These are phyloP conservation scores for Rapana venosa DNA, from an alignment of 2,888 invertebrate genomes.

Conservation along the genomic window DNA sequence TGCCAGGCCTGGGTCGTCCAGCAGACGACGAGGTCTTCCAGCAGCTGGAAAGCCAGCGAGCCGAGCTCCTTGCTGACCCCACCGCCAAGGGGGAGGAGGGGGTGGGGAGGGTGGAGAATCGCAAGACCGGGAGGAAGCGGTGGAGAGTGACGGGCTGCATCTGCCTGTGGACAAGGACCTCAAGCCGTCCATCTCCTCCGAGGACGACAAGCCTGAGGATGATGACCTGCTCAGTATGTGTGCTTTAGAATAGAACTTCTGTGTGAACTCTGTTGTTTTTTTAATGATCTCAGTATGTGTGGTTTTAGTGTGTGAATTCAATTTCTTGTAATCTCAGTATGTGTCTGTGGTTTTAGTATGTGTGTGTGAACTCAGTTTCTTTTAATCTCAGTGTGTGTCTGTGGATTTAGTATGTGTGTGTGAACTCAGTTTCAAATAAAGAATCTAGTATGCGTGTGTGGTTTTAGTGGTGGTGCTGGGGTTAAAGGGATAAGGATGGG, in stretches of 20 bases:
- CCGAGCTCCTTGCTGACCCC: not conserved
- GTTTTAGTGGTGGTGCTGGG: too few species aligned
- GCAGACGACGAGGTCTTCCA: constrained; percentile 49
- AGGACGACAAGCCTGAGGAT: constrained; percentile 68
- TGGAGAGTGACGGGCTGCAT: constrained; percentile 51
- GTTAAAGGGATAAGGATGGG: too few species aligned
- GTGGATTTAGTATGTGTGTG: too few species aligned
- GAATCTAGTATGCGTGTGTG: too few species aligned
- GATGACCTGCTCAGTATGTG: constrained; percentile 68
- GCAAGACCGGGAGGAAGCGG: constrained; percentile 45
- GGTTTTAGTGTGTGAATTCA: too few species aligned
- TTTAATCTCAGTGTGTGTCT: too few species aligned
- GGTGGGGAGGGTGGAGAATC: constrained; percentile 24
- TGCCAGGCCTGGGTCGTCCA: constrained; percentile 12
- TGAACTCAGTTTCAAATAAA: too few species aligned
- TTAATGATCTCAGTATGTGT: too few species aligned
- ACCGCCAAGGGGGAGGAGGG: not conserved
- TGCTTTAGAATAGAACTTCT: not conserved
- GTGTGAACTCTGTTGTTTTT: too few species aligned
- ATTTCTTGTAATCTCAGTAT: too few species aligned
- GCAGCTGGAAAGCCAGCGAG: constrained; percentile 22
- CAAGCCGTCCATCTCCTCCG: constrained; percentile 61
- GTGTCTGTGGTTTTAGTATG: too few species aligned
- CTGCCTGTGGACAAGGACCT: constrained; percentile 52
- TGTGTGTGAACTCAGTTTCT: too few species aligned